Evolutionary conservation across 2,888 invertebrate genomes (phyloP), one percentile per base, ranked within the genome.

Genomic region (Mythimna loreyi): DNA sequence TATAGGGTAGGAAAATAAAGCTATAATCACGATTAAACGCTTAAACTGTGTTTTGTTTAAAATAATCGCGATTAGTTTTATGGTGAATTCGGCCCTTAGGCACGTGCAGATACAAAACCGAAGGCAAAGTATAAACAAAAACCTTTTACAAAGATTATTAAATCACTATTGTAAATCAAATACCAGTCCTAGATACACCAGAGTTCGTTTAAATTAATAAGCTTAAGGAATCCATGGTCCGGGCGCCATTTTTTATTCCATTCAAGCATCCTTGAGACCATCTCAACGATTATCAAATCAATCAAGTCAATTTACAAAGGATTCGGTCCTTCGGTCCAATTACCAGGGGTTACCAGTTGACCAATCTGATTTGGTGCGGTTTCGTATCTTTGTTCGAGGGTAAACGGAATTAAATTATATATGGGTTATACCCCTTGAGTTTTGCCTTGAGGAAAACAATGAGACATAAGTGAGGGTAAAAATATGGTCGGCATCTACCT

Each of bases 231-330:
- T 53, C 45, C 33, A 65, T 62, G 43, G 74, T 55, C 50, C 11
- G 21, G 40, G 21, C n/a, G 21, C 50, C 33, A 65, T 74, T 75
- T 69, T 66, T 63, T 63, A 57, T 75, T 60, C 43, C 33, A 45
- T 2, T 25, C 13, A 16, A 23, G 43, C 50, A 65, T 33, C 65
- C 62, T 67, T 50, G 53, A 62, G 62, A 40, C 33, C 66, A 62
- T 67, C 78, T 72, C 57, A 52, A 52, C 59, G 69, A 74, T 82
- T 80, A 82, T 82, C 64, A 69, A 80, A 82, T 82, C 76, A 83
- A 81, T 78, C 78, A 77, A 69, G 68, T 81, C 83, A 78, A 83
- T 82, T 82, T 82, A 66, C 80, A 72, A 75, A 82, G 81, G 81
- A 75, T 80, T 60, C 65, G 28, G 49, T 45, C 66, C 78, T 80